These are phyloP conservation scores for Oligia latruncula DNA, from an alignment of 2,888 invertebrate species.

Conservation along the genomic window DNA sequence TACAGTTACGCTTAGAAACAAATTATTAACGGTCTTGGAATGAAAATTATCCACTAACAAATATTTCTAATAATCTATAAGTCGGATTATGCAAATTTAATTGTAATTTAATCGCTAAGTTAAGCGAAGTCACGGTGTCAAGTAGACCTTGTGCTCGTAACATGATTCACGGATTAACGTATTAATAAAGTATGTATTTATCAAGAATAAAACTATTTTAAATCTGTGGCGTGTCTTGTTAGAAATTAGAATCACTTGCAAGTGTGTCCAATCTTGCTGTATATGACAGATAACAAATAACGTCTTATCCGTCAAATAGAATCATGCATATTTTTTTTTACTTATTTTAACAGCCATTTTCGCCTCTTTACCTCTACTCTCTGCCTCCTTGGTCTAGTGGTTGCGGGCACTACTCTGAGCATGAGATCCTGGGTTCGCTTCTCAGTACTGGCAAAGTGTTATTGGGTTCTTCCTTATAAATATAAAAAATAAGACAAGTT, in stretches of 20 bases:
- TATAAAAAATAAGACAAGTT: too few species aligned
- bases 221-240: constrained; percentile 19
- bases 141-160: constrained; percentile 50
- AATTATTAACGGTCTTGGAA: constrained; percentile 15
- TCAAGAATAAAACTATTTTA: constrained; percentile 35
- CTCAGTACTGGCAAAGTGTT: too few species aligned
- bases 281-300: constrained; percentile 9
- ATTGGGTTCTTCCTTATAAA: too few species aligned
- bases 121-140: constrained; percentile 34
- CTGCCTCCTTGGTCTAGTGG: too few species aligned
- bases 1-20: constrained; percentile 1
- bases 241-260: constrained; percentile 16
- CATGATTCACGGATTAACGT: constrained; percentile 50
- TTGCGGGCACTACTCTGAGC: too few species aligned
- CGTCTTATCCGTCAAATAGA: constrained; percentile 3
- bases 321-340: neutral
- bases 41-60: constrained; percentile 23
- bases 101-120: constrained; percentile 50
- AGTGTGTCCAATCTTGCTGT: constrained; percentile 11
- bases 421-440: too few species aligned
- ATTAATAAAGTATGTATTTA: constrained; percentile 44
- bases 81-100: constrained; percentile 60
- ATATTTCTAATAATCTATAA: constrained; percentile 40
- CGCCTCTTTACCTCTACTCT: too few species aligned
- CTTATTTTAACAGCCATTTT: too few species aligned